Percentiles rank a stretch among this genome's conserved stretches.
Evolutionary conservation across 2,797 vertebrate genomes (phyloP).

Genomic region (Limosa lapponica): DNA sequence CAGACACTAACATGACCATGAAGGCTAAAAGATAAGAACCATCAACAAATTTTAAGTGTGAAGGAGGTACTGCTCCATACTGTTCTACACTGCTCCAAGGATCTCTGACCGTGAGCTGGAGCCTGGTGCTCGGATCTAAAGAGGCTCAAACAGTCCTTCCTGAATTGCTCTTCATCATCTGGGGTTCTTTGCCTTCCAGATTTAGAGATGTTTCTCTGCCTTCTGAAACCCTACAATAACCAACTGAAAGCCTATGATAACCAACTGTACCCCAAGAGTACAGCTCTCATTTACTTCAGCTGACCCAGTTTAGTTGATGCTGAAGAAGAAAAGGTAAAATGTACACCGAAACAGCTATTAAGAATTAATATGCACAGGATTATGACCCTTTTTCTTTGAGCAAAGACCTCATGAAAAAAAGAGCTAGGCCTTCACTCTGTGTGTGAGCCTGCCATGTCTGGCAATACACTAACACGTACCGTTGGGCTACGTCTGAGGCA

Average conservation of each 20-base stretch:
- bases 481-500: not conserved
- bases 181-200: not conserved
- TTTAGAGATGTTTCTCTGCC: not conserved
- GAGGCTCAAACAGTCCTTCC: not conserved
- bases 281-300: not conserved
- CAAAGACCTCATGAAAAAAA: not conserved
- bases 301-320: rapidly evolving
- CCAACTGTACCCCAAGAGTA: rapidly evolving
- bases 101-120: not conserved
- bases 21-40: not conserved
- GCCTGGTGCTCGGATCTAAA: not conserved
- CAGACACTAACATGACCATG: not conserved
- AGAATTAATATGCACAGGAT: not conserved
- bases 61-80: not conserved
- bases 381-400: not conserved
- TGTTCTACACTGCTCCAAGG: not conserved
- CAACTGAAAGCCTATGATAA: not conserved
- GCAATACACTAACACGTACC: rapidly evolving
- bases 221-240: not conserved
- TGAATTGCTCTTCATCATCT: not conserved
- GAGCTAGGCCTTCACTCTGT: not conserved
- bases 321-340: not conserved
- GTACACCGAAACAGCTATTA: not conserved
- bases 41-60: not conserved
- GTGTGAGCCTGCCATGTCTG: not conserved